Percentiles rank a stretch among this genome's conserved stretches.
These are phyloP conservation scores for Cyclina sinensis DNA, from an alignment of 1,140 invertebrate genomes.

Conservation along the genomic window DNA sequence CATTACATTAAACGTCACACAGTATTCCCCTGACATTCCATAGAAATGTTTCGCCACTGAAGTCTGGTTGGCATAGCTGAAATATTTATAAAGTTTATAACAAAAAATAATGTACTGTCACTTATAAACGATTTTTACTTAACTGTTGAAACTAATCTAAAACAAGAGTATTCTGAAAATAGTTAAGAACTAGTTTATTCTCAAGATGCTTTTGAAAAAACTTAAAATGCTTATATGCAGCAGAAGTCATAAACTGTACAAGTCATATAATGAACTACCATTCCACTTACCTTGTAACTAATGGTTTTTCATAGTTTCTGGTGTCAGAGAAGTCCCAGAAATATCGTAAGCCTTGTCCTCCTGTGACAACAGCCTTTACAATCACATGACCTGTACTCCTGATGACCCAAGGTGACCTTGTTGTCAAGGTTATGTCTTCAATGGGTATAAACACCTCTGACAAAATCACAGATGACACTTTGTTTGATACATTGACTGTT, in stretches of 20 bases:
- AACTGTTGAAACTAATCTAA: too few species aligned
- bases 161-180: too few species aligned
- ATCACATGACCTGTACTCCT: constrained; percentile 35
- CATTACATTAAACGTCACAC: constrained; percentile 43
- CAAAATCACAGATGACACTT: constrained; percentile 18
- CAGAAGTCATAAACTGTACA: too few species aligned
- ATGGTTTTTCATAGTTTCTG: background rate
- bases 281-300: background rate
- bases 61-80: constrained; percentile 37
- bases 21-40: constrained; percentile 47
- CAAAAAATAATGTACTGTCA: too few species aligned
- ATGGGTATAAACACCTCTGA: constrained; percentile 48
- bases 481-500: constrained; percentile 58
- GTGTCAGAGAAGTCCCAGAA: constrained; percentile 63
- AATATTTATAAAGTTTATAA: too few species aligned
- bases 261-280: too few species aligned
- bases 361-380: constrained; percentile 57
- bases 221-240: too few species aligned
- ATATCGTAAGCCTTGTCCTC: constrained; percentile 62
- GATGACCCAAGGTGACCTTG: constrained; percentile 47
- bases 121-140: too few species aligned
- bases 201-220: too few species aligned
- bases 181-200: too few species aligned
- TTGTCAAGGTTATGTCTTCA: constrained; percentile 38
- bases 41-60: constrained; percentile 41